A percentile compares a stretch with the other conserved stretches of the same genome.
These are phyloP conservation scores for Noctua janthina DNA, from an alignment of 2,888 invertebrate species.

Conservation along the genomic window DNA sequence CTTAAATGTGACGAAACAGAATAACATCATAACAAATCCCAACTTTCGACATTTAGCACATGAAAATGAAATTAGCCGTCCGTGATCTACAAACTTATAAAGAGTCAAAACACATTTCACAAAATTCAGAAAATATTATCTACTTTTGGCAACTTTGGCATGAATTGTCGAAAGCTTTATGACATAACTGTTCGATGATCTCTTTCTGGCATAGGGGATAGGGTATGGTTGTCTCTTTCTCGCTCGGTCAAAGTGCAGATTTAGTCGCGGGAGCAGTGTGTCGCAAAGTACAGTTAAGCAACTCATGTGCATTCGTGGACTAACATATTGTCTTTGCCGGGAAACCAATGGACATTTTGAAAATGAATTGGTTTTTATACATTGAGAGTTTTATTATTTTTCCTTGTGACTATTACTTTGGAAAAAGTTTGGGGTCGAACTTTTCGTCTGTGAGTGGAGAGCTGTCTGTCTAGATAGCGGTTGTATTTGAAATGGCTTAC, in stretches of 20 bases:
- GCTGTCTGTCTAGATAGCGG: slow-evolving; percentile 11
- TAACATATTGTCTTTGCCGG: slow-evolving; percentile 56
- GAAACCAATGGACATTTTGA: slow-evolving; percentile 54
- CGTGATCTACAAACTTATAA: slow-evolving; percentile 40
- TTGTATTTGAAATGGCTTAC: slow-evolving; percentile 3
- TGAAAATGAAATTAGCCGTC: slow-evolving; percentile 44
- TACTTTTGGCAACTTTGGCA: slow-evolving; percentile 51
- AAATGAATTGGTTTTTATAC: slow-evolving; percentile 56
- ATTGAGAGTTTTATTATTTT: background rate
- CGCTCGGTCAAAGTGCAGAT: slow-evolving; percentile 48
- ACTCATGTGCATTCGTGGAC: slow-evolving; percentile 66
- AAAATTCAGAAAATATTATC: slow-evolving; percentile 57
- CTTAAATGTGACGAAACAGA: slow-evolving; percentile 5
- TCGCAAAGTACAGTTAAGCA: slow-evolving; percentile 58
- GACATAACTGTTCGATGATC: slow-evolving; percentile 26
- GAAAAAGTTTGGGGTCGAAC: background rate
- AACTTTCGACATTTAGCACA: slow-evolving; percentile 27
- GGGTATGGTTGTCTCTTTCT: slow-evolving; percentile 33
- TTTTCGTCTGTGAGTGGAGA: slow-evolving; percentile 1
- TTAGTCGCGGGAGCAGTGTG: slow-evolving; percentile 54
- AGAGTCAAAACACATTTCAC: slow-evolving; percentile 44
- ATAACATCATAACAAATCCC: slow-evolving; percentile 3
- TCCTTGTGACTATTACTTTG: slow-evolving; percentile 1
- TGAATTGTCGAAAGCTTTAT: slow-evolving; percentile 50
- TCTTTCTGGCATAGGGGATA: background rate